These are phyloP conservation scores for Channa maculata DNA, from an alignment of 2,113 vertebrate genomes.

Conservation along the genomic window DNA sequence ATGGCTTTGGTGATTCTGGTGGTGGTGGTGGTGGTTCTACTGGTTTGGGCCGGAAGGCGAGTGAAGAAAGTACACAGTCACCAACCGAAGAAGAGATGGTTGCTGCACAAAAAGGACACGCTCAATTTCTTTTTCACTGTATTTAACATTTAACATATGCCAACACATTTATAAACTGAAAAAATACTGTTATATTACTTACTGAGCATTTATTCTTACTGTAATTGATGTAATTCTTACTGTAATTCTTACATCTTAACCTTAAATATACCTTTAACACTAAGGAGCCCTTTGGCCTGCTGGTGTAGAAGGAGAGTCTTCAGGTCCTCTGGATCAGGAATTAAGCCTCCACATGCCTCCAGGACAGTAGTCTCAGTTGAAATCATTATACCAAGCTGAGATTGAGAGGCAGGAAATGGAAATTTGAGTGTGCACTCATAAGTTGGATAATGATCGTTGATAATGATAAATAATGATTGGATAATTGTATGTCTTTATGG, in stretches of 20 bases:
- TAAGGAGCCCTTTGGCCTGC: slow-evolving; percentile 70
- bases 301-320: slow-evolving; percentile 78
- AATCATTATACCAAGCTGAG: slow-evolving; percentile 82
- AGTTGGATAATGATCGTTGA: no score
- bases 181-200: not conserved
- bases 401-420: not conserved
- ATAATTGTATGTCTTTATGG: no score
- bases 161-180: not conserved
- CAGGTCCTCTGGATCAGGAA: slow-evolving; percentile 74
- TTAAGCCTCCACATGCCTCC: slow-evolving; percentile 78
- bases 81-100: slow-evolving; percentile 77
- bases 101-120: slow-evolving; percentile 49
- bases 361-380: slow-evolving; percentile 68
- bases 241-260: not conserved
- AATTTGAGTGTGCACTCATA: not conserved
- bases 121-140: not conserved
- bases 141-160: not conserved
- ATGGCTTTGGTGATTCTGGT: slow-evolving; percentile 36
- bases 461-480: no score
- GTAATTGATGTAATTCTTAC: not conserved
- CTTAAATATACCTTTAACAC: slow-evolving; percentile 67
- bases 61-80: slow-evolving; percentile 76
- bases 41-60: slow-evolving; percentile 67
- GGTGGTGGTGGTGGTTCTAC: slow-evolving; percentile 45
- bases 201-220: not conserved